Percentiles rank a stretch among this genome's conserved stretches.
phyloP scores from a whole-genome alignment of 2,113 vertebrate species.

The Brachypteracias leptosomus region DNA sequence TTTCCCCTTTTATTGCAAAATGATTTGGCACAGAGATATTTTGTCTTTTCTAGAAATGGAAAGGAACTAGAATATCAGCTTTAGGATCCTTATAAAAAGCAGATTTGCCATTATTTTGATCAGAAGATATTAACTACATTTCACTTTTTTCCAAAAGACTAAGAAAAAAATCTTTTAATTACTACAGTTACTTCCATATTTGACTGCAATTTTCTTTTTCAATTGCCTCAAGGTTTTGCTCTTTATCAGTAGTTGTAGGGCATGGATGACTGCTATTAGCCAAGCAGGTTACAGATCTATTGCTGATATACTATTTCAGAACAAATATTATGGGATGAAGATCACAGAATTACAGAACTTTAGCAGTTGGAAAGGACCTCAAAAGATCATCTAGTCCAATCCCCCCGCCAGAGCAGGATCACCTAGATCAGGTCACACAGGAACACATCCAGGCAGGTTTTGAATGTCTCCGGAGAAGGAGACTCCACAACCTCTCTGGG shows the following conservation, averaged over 20 bases:
- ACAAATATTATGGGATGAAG: neutral
- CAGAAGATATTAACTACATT: neutral
- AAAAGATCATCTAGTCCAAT: too few relatives aligned
- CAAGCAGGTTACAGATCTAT: neutral
- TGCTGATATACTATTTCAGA: neutral
- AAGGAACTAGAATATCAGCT: neutral
- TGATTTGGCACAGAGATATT: neutral
- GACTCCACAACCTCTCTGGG: too few relatives aligned
- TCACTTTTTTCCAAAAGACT: neutral
- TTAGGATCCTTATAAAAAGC: neutral
- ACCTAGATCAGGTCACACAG: too few relatives aligned
- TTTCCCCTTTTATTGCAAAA: neutral
- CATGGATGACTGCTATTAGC: neutral
- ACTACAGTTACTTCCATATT: neutral
- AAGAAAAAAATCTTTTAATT: neutral
- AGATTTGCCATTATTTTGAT: neutral
- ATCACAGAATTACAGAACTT: too few relatives aligned
- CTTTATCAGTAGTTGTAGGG: neutral
- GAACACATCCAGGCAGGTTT: too few relatives aligned
- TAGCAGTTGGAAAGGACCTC: too few relatives aligned
- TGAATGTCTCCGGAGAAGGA: too few relatives aligned
- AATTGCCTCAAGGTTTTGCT: neutral
- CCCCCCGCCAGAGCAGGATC: too few relatives aligned
- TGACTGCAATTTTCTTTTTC: neutral
- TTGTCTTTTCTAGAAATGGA: neutral